phyloP scores from a whole-genome alignment of 2,797 vertebrate genomes.

The Bufotes viridis region DNA sequence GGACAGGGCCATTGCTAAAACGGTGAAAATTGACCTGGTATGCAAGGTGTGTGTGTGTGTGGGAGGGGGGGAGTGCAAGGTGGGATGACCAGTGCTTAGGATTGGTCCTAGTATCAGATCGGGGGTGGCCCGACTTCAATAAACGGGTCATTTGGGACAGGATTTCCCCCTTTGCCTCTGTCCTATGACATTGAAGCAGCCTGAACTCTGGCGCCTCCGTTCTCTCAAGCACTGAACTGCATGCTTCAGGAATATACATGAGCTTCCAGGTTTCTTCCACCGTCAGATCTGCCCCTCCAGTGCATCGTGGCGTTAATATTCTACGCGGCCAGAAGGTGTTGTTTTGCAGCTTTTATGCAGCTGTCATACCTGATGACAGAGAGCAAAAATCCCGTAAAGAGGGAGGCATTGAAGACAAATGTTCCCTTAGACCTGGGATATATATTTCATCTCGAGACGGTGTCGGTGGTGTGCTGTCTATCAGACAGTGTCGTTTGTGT shows the following conservation, averaged over 20 bases:
- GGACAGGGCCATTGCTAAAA: too few relatives aligned
- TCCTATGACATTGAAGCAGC: background rate
- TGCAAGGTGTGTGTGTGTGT: too few relatives aligned
- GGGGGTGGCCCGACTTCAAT: too few relatives aligned
- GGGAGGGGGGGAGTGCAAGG: too few relatives aligned
- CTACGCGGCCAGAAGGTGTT: background rate
- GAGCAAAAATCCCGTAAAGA: conserved; percentile 40
- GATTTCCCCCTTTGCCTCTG: background rate
- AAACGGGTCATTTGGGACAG: background rate
- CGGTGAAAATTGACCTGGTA: too few relatives aligned
- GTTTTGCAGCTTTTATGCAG: conserved; percentile 10
- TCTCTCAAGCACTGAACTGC: background rate
- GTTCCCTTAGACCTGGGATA: conserved; percentile 38
- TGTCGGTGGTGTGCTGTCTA: conserved; percentile 5
- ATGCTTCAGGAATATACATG: background rate
- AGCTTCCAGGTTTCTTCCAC: background rate
- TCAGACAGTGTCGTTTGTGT: background rate
- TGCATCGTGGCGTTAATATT: conserved; percentile 30
- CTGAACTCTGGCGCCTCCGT: background rate
- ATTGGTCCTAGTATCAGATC: too few relatives aligned
- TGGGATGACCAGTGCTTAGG: too few relatives aligned
- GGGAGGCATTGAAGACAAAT: conserved; percentile 29
- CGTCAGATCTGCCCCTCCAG: conserved; percentile 12
- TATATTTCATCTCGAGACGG: conserved; percentile 39
- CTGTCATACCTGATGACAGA: conserved; percentile 42